phyloP scores from a whole-genome alignment of 2,888 invertebrate genomes.

The Yponomeuta plumbellus region DNA sequence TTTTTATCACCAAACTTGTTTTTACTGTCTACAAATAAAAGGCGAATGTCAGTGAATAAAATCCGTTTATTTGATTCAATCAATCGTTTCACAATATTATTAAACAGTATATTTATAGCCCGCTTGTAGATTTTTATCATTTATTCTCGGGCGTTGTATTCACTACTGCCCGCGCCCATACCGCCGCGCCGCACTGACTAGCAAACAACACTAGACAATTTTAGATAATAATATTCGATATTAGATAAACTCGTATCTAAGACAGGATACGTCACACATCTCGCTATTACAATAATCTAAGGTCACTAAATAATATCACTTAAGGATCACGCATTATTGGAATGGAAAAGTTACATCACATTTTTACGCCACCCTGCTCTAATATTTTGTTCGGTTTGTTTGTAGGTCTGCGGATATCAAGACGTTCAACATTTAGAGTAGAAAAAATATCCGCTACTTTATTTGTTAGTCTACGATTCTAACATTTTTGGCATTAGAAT shows the following conservation, averaged over 20 bases:
- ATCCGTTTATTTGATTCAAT: slow-evolving; percentile 53
- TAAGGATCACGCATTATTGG: slow-evolving; percentile 47
- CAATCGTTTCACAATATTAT: slow-evolving; percentile 21
- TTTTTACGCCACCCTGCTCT: slow-evolving; percentile 40
- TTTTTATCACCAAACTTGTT: not conserved
- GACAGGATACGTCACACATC: slow-evolving; percentile 12
- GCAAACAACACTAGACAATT: not conserved
- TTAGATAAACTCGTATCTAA: slow-evolving; percentile 9
- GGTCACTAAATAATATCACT: slow-evolving; percentile 46
- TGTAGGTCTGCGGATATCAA: slow-evolving; percentile 22
- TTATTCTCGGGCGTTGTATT: slow-evolving; percentile 14
- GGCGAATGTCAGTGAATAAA: slow-evolving; percentile 24
- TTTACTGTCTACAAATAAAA: slow-evolving; percentile 25
- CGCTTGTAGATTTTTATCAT: not conserved
- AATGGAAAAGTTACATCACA: slow-evolving; percentile 56
- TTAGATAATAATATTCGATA: not conserved
- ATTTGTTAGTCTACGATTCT: not conserved
- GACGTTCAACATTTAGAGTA: slow-evolving; percentile 3
- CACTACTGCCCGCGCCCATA: slow-evolving; percentile 24
- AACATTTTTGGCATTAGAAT: not conserved
- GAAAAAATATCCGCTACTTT: not conserved
- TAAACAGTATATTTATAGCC: slow-evolving; percentile 8
- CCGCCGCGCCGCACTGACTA: slow-evolving; percentile 17
- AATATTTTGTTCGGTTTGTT: slow-evolving; percentile 41
- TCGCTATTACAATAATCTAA: slow-evolving; percentile 11